Evolutionary conservation across 2,888 invertebrate genomes (phyloP), one percentile per base, ranked within the genome.

Genomic region (Euphydryas editha): DNA sequence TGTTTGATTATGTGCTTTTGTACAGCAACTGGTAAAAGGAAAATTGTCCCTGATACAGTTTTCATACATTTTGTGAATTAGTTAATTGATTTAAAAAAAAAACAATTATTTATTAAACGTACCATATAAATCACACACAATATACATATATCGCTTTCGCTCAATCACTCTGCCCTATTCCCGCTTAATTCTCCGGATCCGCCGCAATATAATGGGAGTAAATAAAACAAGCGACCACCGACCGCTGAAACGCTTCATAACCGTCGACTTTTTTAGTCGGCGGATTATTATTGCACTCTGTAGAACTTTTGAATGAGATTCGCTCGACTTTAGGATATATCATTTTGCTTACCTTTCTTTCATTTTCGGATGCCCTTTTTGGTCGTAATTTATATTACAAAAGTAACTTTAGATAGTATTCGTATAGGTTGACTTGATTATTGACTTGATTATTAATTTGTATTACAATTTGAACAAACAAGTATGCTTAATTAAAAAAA

Each of bases 141-240:
- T 13, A 30, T 58, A 54, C 20, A n/a, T n/a, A n/a, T n/a, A n/a
- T 30, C 70, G 69, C 71, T 58, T 37, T 44, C 59, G 60, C 62
- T 55, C 60, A 60, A 55, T 57, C 56, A 46, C 57, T 24, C 44
- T 56, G 30, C 39, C 51, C 60, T 46, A 47, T 36, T 42, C 47
- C 21, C 42, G 30, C 67, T 67, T 66, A 65, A 68, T 67, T 69
- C 65, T 63, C 55, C 63, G 59, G 67, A 61, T 63, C 63, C 70
- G 68, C 71, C 67, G 64, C 70, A 71, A 71, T 72, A 70, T 76
- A 74, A 75, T 74, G 71, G 73, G 74, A 72, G 74, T 62, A 74
- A 76, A 76, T 72, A 76, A 73, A 74, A 72, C 74, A 67, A 65
- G 63, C 65, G 65, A 61, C 68, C 67, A 62, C 68, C 68, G 61